Conservation (phyloP, 2,797 vertebrate species). For the Molossus alvarezi region DNA sequence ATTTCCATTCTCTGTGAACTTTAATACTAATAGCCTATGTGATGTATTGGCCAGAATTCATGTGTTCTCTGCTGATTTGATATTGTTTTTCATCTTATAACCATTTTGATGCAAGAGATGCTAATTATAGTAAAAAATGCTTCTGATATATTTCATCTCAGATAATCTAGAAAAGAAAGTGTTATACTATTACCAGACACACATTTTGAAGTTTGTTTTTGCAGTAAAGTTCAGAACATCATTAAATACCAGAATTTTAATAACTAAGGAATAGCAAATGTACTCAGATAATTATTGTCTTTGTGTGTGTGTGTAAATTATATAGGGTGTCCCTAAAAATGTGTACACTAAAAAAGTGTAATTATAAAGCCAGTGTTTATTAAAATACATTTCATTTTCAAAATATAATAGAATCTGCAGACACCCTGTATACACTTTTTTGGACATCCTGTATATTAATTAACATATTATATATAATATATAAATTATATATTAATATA, state of each 20-base stretch:
- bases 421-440: too few relatives aligned
- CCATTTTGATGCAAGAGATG: neutral
- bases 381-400: too few relatives aligned
- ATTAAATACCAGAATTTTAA: slow-evolving; percentile 5
- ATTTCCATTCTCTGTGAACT: slow-evolving; percentile 4
- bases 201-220: neutral
- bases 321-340: too few relatives aligned
- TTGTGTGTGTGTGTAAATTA: too few relatives aligned
- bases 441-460: too few relatives aligned
- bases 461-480: too few relatives aligned
- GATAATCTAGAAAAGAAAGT: neutral
- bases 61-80: neutral
- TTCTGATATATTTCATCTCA: slow-evolving; percentile 30
- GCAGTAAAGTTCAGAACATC: neutral
- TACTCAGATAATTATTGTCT: neutral
- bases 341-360: too few relatives aligned
- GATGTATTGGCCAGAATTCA: neutral
- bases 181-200: neutral
- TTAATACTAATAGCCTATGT: neutral
- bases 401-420: too few relatives aligned
- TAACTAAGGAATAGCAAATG: neutral
- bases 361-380: too few relatives aligned
- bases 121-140: neutral
- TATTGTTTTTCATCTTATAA: neutral
- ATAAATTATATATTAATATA: too few relatives aligned